phyloP scores from a whole-genome alignment of 2,113 vertebrate species.

The Mesocricetus auratus region DNA sequence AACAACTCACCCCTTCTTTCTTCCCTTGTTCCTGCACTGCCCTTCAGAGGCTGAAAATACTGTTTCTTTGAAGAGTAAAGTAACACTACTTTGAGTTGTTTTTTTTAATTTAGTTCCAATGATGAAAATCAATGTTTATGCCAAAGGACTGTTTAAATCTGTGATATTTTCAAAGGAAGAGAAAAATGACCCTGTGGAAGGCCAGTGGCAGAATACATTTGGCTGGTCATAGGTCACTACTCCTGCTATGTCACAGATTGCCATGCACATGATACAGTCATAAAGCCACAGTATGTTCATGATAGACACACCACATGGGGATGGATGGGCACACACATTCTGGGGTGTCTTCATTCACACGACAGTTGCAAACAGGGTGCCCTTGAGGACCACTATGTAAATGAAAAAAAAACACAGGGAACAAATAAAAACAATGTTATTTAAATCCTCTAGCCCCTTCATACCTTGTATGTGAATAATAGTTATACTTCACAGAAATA shows the following conservation, averaged over 20 bases:
- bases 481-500: conserved; percentile 89
- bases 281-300: conserved; percentile 88
- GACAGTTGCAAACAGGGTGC: conserved; percentile 82
- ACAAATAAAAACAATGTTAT: conserved; percentile 63
- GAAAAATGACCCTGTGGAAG: neutral
- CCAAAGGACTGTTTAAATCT: neutral
- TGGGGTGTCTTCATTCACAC: conserved; percentile 56
- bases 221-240: conserved; percentile 39
- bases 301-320: conserved; percentile 83
- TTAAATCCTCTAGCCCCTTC: conserved; percentile 86
- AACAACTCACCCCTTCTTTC: neutral
- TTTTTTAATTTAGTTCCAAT: neutral
- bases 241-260: conserved; percentile 80
- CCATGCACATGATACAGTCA: conserved; percentile 86
- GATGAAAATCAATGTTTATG: conserved; percentile 19
- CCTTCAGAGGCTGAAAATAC: neutral
- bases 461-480: conserved; percentile 88
- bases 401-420: conserved; percentile 69
- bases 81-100: neutral
- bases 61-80: neutral
- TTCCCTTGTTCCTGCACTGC: too few species aligned
- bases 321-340: conserved; percentile 84
- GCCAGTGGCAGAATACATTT: neutral
- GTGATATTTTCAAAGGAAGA: conserved; percentile 13
- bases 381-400: conserved; percentile 72